Base-by-base conservation (phyloP, 2,113 vertebrate genomes). In the Suricata suricatta region DNA sequence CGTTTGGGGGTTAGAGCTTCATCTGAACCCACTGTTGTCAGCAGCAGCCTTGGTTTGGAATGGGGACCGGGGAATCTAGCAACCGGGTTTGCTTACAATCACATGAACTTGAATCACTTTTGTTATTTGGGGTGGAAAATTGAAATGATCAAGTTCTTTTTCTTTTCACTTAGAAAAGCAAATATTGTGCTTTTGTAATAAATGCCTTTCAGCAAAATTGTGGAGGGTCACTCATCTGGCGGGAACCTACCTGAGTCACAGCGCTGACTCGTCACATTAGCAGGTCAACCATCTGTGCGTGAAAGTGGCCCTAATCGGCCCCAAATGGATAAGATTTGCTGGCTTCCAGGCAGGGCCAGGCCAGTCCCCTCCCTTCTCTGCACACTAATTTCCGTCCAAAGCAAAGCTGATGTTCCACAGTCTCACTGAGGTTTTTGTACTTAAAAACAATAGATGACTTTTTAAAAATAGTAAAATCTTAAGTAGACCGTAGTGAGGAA, bases 91-190 rank as follows among this genome's bases (percentile, higher is more conserved):
- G 60, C n/a, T 87, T 41, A 3, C 5, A n/a, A 8, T 77, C 91
- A 81, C 4, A 0, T 77, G 74, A 33, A 68, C 31, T 92, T 89
- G 54, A 66, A 90, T 79, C 31, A 0, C 88, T 97, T 95, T 82
- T 98, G 93, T 80, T 96, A 69, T 38, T 35, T 92, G 83, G 82
- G 57, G 94, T 93, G 69, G 74, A 96, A 95, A 96, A 93, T 31
- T 90, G 57, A 98, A 97, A 57, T 31, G 41, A 87, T 68, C 60
- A 31, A 87, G 57, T 54, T 79, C 47, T 77, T 35, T 77, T 92
- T 79, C 96, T 91, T 60, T 77, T 33, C 31, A 64, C 84, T 79
- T 71, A 94, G 93, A 72, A 86, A 97, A 97, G 84, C 69, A 94
- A 95, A 97, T 95, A 54, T 85, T 17, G 6, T 94, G 54, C 68